Base-by-base conservation (phyloP, 2,888 invertebrate species). In the Spodoptera exigua region DNA sequence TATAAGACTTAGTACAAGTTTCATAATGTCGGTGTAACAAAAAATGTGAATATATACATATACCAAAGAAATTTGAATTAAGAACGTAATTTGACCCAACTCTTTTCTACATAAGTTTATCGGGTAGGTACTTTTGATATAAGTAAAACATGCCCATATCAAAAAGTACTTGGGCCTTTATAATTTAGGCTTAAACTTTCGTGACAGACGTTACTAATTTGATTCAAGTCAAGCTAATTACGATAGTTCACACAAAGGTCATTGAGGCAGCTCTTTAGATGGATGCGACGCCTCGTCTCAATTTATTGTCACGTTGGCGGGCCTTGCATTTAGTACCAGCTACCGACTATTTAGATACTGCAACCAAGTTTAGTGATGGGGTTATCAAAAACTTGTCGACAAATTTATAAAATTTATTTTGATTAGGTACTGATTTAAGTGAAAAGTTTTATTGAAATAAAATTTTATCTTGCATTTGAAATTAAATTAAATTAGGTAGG, bases 231-330 rank as follows among this genome's bases (percentile, higher is more conserved):
- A 27, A 35, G 14, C 45, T 67, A 63, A 76, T 71, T 66, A 43
- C 46, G 40, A 43, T 43, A 2, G 41, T 56, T 12, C 60, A 54
- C 18, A 55, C 47, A 76, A 65, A 79, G 58, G 66, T 74, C 64
- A 65, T 53, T 32, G 41, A 49, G 58, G 48, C 44, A 60, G 44
- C 55, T 69, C 61, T 59, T 51, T 47, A 76, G 79, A 78, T 80
- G 70, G 79, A 82, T 76, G 75, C 62, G 80, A 63, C 78, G 73
- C 59, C 63, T 81, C 74, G 60, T 79, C 60, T 66, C 49, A 80
- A 89, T 87, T 88, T 88, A 89, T 86, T 69, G 80, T 78, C 67
- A 83, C 83, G 87, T 85, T 84, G 86, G 84, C 80, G 82, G 81
- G 78, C 74, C 65, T 70, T 77, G 76, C 81, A 72, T 83, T 82